Percentiles rank a stretch among this genome's conserved stretches.
phyloP scores from a whole-genome alignment of 2,113 vertebrate genomes.

The Saccopteryx leptura region DNA sequence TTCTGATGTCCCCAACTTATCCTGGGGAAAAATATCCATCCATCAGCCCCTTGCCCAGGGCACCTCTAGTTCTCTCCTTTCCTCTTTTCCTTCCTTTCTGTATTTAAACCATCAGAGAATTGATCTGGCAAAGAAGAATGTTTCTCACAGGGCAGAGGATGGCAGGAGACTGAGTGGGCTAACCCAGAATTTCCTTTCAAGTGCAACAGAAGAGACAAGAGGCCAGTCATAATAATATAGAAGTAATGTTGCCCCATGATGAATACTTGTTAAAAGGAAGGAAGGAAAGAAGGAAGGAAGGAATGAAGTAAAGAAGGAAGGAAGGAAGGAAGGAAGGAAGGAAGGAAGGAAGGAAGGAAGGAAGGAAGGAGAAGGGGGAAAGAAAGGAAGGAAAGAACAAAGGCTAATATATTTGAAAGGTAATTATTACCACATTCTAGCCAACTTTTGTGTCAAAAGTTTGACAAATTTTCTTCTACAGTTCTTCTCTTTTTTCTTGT shows the following conservation, averaged over 20 bases:
- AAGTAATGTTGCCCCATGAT: not conserved
- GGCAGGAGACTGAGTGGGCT: not conserved
- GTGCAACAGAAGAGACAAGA: not conserved
- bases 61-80: not conserved
- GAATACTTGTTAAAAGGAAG: not conserved
- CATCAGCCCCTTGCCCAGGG: not conserved
- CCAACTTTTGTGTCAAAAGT: conserved; percentile 47
- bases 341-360: not conserved
- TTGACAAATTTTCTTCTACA: conserved; percentile 35
- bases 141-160: not conserved
- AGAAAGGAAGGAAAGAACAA: not conserved
- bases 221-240: not conserved
- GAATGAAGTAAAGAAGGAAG: not conserved
- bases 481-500: conserved; percentile 32
- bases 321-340: not conserved
- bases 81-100: not conserved
- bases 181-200: not conserved
- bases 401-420: not conserved
- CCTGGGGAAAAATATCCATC: not conserved
- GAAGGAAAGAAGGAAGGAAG: too few species aligned
- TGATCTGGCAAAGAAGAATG: not conserved
- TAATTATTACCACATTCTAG: not conserved
- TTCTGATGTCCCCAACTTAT: not conserved
- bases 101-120: not conserved
- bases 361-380: too few species aligned